A percentile compares a stretch with the other conserved stretches of the same genome.
phyloP scores from a whole-genome alignment of 2,888 invertebrate species.

The Pediacus dermestoides region DNA sequence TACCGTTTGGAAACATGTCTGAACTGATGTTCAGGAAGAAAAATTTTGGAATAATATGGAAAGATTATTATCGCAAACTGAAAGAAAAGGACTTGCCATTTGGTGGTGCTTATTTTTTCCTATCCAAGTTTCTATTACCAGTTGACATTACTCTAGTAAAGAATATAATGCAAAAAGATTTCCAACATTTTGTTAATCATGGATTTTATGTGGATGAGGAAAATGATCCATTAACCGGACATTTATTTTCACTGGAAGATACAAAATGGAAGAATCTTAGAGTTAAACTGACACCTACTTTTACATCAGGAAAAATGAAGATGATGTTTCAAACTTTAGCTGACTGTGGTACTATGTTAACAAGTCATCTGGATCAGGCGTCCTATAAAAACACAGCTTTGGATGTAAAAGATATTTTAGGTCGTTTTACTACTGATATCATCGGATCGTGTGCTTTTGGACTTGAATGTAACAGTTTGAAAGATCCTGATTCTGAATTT shows the following conservation, averaged over 20 bases:
- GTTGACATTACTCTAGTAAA: too few relatives aligned
- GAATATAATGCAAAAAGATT: too few relatives aligned
- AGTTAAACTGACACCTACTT: conserved; percentile 41
- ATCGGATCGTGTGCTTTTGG: conserved; percentile 58
- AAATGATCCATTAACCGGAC: conserved; percentile 36
- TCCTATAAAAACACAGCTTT: conserved; percentile 15
- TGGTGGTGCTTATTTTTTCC: too few relatives aligned
- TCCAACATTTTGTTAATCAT: too few relatives aligned
- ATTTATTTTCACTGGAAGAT: conserved; percentile 37
- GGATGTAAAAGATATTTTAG: conserved; percentile 48
- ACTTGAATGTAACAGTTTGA: conserved; percentile 55
- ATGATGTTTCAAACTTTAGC: conserved; percentile 38
- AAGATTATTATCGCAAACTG: too few relatives aligned
- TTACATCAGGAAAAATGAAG: conserved; percentile 37
- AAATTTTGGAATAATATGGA: too few relatives aligned
- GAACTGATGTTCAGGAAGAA: too few relatives aligned
- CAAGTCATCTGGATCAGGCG: conserved; percentile 20
- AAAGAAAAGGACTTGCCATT: too few relatives aligned
- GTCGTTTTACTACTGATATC: conserved; percentile 52
- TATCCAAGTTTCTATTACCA: too few relatives aligned
- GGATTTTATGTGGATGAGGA: conserved; percentile 39
- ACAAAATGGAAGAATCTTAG: conserved; percentile 48
- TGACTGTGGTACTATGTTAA: conserved; percentile 21
- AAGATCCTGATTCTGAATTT: conserved; percentile 37
- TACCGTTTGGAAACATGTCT: too few relatives aligned